Conservation (phyloP, 2,113 vertebrate species). For the Excalfactoria chinensis region DNA sequence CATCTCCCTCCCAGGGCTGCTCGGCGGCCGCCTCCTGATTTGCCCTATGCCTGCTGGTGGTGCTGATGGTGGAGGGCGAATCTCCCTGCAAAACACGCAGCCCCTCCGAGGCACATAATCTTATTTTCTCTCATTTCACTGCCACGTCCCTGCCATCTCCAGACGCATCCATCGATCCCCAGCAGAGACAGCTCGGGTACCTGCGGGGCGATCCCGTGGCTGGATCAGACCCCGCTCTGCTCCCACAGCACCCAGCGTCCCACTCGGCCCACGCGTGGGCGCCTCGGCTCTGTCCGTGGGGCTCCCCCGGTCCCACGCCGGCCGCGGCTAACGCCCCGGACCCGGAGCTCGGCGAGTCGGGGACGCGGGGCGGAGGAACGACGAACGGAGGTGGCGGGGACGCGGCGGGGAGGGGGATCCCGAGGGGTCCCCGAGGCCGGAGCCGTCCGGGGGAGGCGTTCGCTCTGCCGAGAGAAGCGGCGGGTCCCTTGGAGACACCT, state of each 20-base stretch:
- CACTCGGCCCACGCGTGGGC: not conserved
- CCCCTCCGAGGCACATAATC: constrained; percentile 26
- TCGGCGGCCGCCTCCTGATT: constrained; percentile 47
- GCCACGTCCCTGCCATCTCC: constrained; percentile 23
- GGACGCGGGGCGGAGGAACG: not conserved
- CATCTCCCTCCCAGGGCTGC: constrained; percentile 1
- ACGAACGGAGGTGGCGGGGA: not conserved
- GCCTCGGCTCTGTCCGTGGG: not conserved
- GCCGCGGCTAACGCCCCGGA: not conserved
- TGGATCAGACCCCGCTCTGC: not conserved
- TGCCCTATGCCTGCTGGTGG: constrained; percentile 19
- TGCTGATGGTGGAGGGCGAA: constrained; percentile 23
- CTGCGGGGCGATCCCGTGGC: not conserved
- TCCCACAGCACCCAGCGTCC: not conserved
- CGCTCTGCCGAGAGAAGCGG: constrained; percentile 16
- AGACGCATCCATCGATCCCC: not conserved
- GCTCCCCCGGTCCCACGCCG: not conserved
- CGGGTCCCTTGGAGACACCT: constrained; percentile 67
- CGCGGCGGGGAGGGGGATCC: not conserved
- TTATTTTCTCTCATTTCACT: not conserved
- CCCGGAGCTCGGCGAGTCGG: not conserved
- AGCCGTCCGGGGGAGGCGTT: constrained; percentile 24
- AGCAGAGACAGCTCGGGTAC: not conserved
- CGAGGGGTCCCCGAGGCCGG: not conserved
- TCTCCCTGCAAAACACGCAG: not conserved